Conservation (phyloP, 2,113 vertebrate species). For the Setophaga coronata region DNA sequence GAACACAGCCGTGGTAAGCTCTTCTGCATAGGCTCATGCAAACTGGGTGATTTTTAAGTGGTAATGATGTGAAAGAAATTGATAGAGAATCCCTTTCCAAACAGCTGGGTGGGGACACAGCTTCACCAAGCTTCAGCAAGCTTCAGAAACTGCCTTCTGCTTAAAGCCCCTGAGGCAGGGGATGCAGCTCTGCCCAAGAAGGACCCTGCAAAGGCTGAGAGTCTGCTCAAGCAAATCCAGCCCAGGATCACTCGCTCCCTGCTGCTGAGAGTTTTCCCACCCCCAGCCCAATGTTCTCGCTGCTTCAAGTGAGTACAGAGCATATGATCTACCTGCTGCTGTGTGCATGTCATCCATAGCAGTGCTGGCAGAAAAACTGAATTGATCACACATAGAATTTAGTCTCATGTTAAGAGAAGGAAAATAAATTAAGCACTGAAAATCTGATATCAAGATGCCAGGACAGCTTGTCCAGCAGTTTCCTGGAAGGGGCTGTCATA, state of each 20-base stretch:
- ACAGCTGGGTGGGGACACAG: background rate
- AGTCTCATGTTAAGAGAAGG: background rate
- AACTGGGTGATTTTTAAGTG: background rate
- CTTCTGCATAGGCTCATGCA: background rate
- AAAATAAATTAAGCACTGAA: background rate
- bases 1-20: background rate
- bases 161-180: background rate
- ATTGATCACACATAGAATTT: background rate
- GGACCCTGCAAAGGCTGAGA: background rate
- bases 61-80: background rate
- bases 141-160: background rate
- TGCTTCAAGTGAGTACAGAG: background rate
- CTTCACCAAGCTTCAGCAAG: background rate
- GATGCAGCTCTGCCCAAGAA: background rate
- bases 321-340: background rate
- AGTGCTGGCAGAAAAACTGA: background rate
- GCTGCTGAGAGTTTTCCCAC: background rate
- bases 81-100: background rate
- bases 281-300: background rate
- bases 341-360: accelerated
- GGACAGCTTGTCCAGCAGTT: background rate
- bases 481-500: background rate
- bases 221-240: background rate
- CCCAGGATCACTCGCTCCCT: background rate
- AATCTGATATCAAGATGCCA: background rate